Conservation (phyloP, 2,888 invertebrate species). For the Oscheius sp. region DNA sequence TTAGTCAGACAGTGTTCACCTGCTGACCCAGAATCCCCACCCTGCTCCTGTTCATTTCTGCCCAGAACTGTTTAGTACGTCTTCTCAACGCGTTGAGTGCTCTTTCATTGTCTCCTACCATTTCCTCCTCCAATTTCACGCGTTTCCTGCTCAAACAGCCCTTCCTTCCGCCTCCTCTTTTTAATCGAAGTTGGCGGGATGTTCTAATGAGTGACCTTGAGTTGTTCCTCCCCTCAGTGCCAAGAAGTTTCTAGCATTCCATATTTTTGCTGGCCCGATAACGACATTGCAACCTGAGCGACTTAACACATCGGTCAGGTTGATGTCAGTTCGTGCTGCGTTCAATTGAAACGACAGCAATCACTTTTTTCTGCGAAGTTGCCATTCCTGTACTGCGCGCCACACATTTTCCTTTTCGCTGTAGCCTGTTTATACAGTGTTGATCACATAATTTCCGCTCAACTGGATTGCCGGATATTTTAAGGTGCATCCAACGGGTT, state of each 20-base stretch:
- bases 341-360: slow-evolving; percentile 8
- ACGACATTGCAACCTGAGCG: background rate
- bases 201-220: too few relatives aligned
- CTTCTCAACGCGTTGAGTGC: background rate
- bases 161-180: background rate
- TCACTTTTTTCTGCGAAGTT: slow-evolving; percentile 6
- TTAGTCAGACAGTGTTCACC: slow-evolving; percentile 20
- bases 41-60: background rate
- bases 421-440: background rate
- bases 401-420: slow-evolving; percentile 4
- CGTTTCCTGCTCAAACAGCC: slow-evolving; percentile 26
- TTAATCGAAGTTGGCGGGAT: background rate
- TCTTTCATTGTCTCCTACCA: slow-evolving; percentile 14
- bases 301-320: slow-evolving; percentile 17
- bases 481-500: slow-evolving; percentile 3
- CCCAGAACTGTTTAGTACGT: background rate
- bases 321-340: slow-evolving; percentile 8
- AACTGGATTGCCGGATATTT: slow-evolving; percentile 9
- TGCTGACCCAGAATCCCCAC: background rate
- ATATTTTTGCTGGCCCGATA: background rate
- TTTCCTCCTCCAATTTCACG: slow-evolving; percentile 31
- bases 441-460: background rate
- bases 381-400: background rate
- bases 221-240: too few relatives aligned
- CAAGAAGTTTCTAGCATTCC: background rate